Evolutionary conservation across 2,113 vertebrate genomes (phyloP).

Genomic region (Cyphomyrus plagiostoma): DNA sequence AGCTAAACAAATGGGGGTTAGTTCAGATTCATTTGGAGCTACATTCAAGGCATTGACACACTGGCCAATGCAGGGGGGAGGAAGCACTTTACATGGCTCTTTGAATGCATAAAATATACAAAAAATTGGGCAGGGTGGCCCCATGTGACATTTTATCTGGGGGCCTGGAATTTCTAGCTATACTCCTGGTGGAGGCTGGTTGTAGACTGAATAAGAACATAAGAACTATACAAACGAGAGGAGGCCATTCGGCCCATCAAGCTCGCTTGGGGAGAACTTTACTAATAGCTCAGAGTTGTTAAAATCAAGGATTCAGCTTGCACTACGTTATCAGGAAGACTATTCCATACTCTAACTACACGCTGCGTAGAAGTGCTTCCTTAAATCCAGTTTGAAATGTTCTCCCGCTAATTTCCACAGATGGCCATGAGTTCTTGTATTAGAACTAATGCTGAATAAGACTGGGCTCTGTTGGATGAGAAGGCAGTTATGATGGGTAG

Average conservation of each 20-base stretch:
- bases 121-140: not conserved
- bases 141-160: not conserved
- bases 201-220: not conserved
- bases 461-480: not conserved
- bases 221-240: too few species aligned
- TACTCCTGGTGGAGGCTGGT: not conserved
- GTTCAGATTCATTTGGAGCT: not conserved
- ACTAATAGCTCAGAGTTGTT: too few species aligned
- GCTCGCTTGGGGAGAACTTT: too few species aligned
- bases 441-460: too few species aligned
- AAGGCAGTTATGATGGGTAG: not conserved
- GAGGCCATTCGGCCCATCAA: too few species aligned
- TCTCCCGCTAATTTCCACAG: too few species aligned
- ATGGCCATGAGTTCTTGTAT: too few species aligned
- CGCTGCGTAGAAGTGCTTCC: too few species aligned
- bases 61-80: not conserved
- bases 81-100: not conserved
- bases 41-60: not conserved
- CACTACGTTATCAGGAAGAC: too few species aligned
- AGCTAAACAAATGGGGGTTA: not conserved
- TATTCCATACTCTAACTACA: too few species aligned
- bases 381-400: too few species aligned
- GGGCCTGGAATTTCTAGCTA: not conserved
- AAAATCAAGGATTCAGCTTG: too few species aligned
- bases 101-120: not conserved